Evolutionary conservation across 2,888 invertebrate genomes (phyloP), one percentile per base, ranked within the genome.

Genomic region (Rhodophaea formosa): DNA sequence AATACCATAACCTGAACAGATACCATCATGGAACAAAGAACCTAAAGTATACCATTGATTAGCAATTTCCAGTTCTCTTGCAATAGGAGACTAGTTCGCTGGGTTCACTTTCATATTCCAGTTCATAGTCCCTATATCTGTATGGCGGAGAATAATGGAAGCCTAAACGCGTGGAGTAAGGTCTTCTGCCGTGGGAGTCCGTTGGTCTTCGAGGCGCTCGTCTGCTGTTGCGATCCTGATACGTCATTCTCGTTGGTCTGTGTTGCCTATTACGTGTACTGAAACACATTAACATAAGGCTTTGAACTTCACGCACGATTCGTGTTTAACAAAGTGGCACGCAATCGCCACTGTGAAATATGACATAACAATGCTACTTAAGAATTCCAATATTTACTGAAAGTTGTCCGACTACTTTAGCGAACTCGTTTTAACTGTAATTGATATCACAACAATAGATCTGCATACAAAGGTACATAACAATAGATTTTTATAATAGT

Each of bases 21-120:
- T 23, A 29, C 8, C 57, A 59, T 53, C 16, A 44, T 17, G 51
- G 55, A 17, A 43, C 8, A 8, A n/a, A 39, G 39, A 39, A 39
- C 10, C 35, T 8, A 10, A 10, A 3, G 8, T 35, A 35, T n/a
- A 39, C 23, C 5, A 23, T 23, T 5, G 8, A 61, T 74, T 72
- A 85, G 67, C 86, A 88, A 54, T 77, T 80, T 16, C 87, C 82
- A 59, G 77, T 84, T 70, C 78, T 79, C 64, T 78, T 83, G 60
- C 86, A 87, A 59, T 84, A 81, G 5, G 62, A 63, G 52, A 67
- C 67, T 61, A 79, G 83, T 39, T 80, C 80, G 62, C 71, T 77
- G 32, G 71, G 68, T 23, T 84, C 79, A 42, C 75, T 71, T 6
- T 82, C 81, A 16, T 73, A 70, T 17, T 74, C 72, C 15, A 42